Evolutionary conservation across 2,113 vertebrate genomes (phyloP).

Genomic region (Daubentonia madagascariensis): DNA sequence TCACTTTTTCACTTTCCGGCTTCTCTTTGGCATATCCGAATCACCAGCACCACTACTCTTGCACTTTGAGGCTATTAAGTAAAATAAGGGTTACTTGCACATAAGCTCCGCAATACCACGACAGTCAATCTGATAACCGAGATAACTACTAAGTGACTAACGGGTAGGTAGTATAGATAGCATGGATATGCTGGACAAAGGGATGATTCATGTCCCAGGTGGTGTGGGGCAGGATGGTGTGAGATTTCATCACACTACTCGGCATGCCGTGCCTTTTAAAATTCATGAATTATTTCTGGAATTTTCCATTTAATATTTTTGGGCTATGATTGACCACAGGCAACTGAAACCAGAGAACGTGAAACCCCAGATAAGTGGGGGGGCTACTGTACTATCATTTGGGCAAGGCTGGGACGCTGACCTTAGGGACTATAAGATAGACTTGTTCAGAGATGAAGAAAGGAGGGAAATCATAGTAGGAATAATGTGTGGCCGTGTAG

Average conservation of each 20-base stretch:
- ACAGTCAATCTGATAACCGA: not conserved
- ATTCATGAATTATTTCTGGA: not conserved
- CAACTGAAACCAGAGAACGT: not conserved
- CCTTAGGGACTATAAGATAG: not conserved
- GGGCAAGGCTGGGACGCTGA: not conserved
- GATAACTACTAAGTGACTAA: not conserved
- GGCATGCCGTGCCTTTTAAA: not conserved
- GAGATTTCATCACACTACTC: not conserved
- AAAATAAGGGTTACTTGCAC: not conserved
- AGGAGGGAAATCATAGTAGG: not conserved
- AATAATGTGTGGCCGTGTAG: not conserved
- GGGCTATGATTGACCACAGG: not conserved
- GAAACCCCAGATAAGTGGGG: not conserved
- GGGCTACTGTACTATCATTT: not conserved
- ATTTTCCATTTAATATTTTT: not conserved
- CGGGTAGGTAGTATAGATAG: not conserved
- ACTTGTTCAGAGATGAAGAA: conserved; percentile 13
- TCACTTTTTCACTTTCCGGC: not conserved
- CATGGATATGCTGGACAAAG: not conserved
- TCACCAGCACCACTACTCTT: not conserved
- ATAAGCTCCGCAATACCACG: not conserved
- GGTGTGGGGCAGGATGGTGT: not conserved
- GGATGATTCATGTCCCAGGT: not conserved
- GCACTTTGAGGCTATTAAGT: not conserved
- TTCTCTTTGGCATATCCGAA: not conserved